Evolutionary conservation across 2,888 invertebrate species (phyloP).

Genomic region (Leptogaster cylindrica): DNA sequence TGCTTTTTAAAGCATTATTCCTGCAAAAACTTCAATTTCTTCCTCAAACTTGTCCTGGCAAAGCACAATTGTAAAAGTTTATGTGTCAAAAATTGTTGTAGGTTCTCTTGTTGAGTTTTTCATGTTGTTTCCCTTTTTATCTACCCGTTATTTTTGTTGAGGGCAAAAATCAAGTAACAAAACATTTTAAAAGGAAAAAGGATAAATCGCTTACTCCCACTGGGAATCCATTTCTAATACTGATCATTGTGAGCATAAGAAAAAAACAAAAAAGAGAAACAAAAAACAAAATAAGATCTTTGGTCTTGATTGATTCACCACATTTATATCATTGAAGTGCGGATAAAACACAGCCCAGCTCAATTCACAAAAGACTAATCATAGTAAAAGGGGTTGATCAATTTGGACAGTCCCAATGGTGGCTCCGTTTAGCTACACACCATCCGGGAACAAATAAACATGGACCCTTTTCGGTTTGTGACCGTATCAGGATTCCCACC

Average conservation of each 20-base stretch:
- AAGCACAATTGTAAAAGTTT: neutral
- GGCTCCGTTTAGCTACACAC: neutral
- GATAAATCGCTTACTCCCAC: neutral
- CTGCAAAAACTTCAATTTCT: neutral
- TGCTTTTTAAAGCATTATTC: neutral
- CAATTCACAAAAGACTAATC: neutral
- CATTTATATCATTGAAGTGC: conserved; percentile 41
- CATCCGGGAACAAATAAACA: neutral
- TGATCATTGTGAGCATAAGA: neutral
- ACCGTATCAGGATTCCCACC: neutral
- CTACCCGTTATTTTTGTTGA: too few species aligned
- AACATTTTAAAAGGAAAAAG: too few species aligned
- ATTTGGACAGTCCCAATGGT: neutral
- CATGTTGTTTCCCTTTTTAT: too few species aligned
- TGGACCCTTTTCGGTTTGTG: neutral
- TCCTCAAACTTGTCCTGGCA: neutral
- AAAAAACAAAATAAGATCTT: conserved; percentile 45
- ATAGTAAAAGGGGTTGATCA: neutral
- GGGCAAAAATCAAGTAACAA: too few species aligned
- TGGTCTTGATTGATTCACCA: conserved; percentile 45
- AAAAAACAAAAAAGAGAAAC: conserved; percentile 43
- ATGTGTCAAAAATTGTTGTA: neutral
- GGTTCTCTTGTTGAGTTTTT: neutral
- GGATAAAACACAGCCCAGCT: neutral
- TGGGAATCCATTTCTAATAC: neutral